A percentile compares a stretch with the other conserved stretches of the same genome.
These are phyloP conservation scores for Aricia agestis DNA, from an alignment of 1,140 invertebrate genomes.

Conservation along the genomic window DNA sequence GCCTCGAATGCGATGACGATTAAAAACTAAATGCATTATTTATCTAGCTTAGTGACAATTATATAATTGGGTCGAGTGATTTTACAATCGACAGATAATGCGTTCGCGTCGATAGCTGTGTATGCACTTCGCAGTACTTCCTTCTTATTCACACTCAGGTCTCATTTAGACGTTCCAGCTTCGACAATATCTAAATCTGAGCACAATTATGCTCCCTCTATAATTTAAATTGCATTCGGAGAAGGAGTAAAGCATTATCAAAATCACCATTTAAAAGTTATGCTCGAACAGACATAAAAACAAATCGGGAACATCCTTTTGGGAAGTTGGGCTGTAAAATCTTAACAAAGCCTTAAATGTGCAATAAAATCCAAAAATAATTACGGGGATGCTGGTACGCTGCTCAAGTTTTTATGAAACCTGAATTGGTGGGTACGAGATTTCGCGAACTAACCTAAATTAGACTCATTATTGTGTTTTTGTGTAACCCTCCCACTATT, in stretches of 20 bases:
- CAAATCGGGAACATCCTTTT: conserved; percentile 42
- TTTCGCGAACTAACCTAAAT: not conserved
- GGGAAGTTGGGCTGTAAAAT: conserved; percentile 28
- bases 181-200: not conserved
- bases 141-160: not conserved
- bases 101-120: not conserved
- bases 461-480: not conserved
- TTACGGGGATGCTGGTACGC: not conserved
- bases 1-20: conserved; percentile 6
- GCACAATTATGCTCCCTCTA: not conserved
- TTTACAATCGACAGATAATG: conserved; percentile 25
- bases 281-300: conserved; percentile 38
- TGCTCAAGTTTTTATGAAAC: conserved; percentile 1
- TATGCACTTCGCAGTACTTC: not conserved
- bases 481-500: not conserved
- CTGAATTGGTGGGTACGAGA: not conserved
- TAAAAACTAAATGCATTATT: conserved; percentile 17
- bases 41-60: conserved; percentile 19
- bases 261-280: conserved; percentile 38
- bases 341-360: conserved; percentile 16
- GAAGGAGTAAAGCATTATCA: conserved; percentile 33
- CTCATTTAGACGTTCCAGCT: not conserved
- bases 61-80: conserved; percentile 32
- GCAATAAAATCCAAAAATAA: conserved; percentile 8
- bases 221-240: conserved; percentile 19